Evolutionary conservation across 2,797 vertebrate genomes (phyloP).

Genomic region (Tokudaia muenninki): DNA sequence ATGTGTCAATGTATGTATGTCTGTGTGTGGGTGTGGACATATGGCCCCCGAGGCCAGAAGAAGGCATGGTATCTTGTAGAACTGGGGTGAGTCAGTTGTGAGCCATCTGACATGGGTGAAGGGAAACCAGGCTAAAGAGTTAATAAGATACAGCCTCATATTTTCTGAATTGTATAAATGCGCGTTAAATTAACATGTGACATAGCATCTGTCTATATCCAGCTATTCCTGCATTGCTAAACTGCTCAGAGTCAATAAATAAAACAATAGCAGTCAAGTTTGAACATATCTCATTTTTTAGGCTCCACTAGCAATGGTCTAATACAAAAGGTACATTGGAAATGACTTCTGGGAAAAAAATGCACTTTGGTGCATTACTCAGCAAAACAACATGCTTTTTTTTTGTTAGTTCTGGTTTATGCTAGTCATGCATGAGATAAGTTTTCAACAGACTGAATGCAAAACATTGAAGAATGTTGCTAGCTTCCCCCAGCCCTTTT

Average conservation of each 20-base stretch:
- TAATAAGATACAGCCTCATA: conserved; percentile 91
- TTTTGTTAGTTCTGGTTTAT: conserved; percentile 80
- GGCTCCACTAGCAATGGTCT: conserved; percentile 47
- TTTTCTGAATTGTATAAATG: conserved; percentile 93
- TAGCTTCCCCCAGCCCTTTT: background rate
- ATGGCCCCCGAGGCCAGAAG: background rate
- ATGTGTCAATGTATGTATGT: conserved; percentile 87
- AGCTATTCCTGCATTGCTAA: conserved; percentile 90
- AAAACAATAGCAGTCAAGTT: conserved; percentile 79
- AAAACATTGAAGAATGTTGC: conserved; percentile 64
- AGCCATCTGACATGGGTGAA: background rate
- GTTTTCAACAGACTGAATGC: conserved; percentile 79
- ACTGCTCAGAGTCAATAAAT: conserved; percentile 84
- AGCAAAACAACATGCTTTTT: conserved; percentile 84
- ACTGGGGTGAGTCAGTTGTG: too few relatives aligned
- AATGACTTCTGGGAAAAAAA: conserved; percentile 64
- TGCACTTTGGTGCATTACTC: conserved; percentile 77
- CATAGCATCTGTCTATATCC: conserved; percentile 88
- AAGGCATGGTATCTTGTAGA: too few relatives aligned
- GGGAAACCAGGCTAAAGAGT: conserved; percentile 66
- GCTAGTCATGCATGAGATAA: conserved; percentile 79
- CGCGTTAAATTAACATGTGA: conserved; percentile 90
- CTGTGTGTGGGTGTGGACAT: too few relatives aligned
- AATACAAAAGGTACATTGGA: conserved; percentile 67
- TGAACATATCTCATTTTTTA: conserved; percentile 66